These are phyloP conservation scores for Chrysomela aeneicollis DNA, from an alignment of 2,888 invertebrate species.

Conservation along the genomic window DNA sequence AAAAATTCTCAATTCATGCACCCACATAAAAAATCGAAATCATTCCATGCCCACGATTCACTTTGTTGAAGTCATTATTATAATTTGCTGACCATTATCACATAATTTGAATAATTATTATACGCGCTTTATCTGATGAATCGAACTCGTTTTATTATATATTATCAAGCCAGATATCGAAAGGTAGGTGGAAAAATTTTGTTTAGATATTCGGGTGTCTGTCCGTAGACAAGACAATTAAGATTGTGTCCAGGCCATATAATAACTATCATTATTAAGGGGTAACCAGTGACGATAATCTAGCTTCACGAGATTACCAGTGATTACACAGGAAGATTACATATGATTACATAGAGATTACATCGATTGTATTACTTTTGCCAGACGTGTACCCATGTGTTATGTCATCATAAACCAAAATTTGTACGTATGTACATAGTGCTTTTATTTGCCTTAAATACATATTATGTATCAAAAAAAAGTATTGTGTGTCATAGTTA, in stretches of 20 bases:
- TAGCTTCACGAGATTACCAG: too few species aligned
- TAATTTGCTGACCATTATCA: conserved; percentile 45
- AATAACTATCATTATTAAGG: background rate
- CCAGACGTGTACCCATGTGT: too few species aligned
- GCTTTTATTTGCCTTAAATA: too few species aligned
- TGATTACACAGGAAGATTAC: too few species aligned
- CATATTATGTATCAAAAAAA: too few species aligned
- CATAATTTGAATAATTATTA: conserved; percentile 40
- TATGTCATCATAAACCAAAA: too few species aligned
- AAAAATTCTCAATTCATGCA: background rate
- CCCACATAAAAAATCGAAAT: conserved; percentile 17
- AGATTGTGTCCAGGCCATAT: background rate
- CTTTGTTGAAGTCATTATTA: conserved; percentile 47
- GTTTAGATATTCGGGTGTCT: conserved; percentile 12
- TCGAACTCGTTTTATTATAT: conserved; percentile 16
- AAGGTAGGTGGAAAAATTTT: conserved; percentile 19
- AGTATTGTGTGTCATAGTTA: too few species aligned
- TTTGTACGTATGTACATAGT: too few species aligned
- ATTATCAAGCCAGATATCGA: background rate
- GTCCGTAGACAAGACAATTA: background rate
- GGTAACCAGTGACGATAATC: too few species aligned
- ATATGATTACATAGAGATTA: too few species aligned
- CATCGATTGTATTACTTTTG: too few species aligned
- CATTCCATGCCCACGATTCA: conserved; percentile 44
- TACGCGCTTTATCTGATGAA: conserved; percentile 11